Evolutionary conservation across 2,888 invertebrate genomes (phyloP).

Genomic region (Ectemnius lituratus): DNA sequence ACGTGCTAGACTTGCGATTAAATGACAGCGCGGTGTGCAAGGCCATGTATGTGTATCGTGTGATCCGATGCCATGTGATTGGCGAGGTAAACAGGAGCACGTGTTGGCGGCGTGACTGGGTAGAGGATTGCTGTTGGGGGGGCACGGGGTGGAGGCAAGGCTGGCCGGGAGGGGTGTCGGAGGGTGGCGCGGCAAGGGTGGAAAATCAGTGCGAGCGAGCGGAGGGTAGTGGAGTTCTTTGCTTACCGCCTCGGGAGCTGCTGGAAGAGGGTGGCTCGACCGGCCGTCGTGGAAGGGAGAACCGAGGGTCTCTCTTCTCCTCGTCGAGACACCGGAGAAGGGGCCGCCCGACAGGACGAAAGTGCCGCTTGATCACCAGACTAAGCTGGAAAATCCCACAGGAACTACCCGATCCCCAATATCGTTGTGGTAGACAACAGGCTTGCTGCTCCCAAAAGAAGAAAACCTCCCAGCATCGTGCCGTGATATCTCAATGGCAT

Average conservation of each 20-base stretch:
- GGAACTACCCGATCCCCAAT: slow-evolving; percentile 73
- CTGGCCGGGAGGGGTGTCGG: slow-evolving; percentile 25
- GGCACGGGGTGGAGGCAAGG: slow-evolving; percentile 38
- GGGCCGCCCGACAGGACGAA: slow-evolving; percentile 23
- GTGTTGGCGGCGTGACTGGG: slow-evolving; percentile 72
- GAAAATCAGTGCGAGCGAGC: slow-evolving; percentile 66
- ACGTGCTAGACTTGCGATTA: slow-evolving; percentile 38
- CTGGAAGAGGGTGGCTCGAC: slow-evolving; percentile 37
- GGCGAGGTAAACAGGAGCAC: slow-evolving; percentile 76
- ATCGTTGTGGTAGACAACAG: slow-evolving; percentile 69
- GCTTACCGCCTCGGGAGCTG: slow-evolving; percentile 61
- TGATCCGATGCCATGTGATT: slow-evolving; percentile 61
- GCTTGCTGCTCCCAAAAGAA: slow-evolving; percentile 37
- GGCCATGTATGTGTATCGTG: slow-evolving; percentile 26
- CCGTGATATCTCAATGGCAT: no score
- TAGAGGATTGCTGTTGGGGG: slow-evolving; percentile 50
- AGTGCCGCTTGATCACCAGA: slow-evolving; percentile 50
- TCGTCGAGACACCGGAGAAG: slow-evolving; percentile 20
- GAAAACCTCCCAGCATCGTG: no score
- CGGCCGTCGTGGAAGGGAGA: slow-evolving; percentile 17
- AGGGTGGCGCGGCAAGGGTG: slow-evolving; percentile 53
- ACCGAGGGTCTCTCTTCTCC: slow-evolving; percentile 21
- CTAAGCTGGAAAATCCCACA: slow-evolving; percentile 70
- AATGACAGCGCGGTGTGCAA: slow-evolving; percentile 37
- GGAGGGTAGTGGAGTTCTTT: slow-evolving; percentile 65